phyloP scores from a whole-genome alignment of 2,113 vertebrate genomes.

The Lathamus discolor region DNA sequence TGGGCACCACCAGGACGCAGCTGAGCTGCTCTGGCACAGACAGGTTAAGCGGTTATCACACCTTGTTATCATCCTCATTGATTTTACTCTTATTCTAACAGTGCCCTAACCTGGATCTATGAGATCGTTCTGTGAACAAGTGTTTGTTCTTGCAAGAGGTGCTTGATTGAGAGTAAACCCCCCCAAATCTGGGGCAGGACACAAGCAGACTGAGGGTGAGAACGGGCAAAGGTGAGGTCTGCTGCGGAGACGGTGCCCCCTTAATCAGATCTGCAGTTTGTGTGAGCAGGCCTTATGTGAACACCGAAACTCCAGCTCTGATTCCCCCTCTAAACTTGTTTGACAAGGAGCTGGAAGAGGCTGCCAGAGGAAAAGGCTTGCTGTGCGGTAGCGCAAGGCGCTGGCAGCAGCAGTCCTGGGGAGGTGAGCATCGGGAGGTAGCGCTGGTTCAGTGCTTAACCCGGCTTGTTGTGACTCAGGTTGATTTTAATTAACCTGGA shows the following conservation, averaged over 20 bases:
- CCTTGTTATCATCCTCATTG: not conserved
- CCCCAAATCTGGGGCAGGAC: not conserved
- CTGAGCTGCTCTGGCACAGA: not conserved
- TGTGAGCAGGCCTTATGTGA: not conserved
- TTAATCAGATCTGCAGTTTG: not conserved
- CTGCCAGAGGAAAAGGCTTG: not conserved
- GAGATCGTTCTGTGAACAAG: accelerated
- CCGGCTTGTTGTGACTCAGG: not conserved
- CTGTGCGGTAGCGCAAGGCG: accelerated
- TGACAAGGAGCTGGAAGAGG: not conserved
- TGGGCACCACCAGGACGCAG: not conserved
- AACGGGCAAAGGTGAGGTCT: not conserved
- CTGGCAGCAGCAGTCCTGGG: not conserved
- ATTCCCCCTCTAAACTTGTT: constrained; percentile 20
- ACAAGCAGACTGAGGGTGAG: not conserved
- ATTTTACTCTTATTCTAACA: not conserved
- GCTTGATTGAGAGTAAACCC: not conserved
- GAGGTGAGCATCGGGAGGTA: not conserved
- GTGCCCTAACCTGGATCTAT: not conserved
- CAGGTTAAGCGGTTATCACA: not conserved
- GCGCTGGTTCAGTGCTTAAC: not conserved
- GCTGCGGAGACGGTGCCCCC: not conserved
- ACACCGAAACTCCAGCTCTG: not conserved
- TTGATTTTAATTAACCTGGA: not conserved
- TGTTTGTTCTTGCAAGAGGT: not conserved